phyloP scores from a whole-genome alignment of 2,888 invertebrate species.

The Scelioninae gen. 2 region DNA sequence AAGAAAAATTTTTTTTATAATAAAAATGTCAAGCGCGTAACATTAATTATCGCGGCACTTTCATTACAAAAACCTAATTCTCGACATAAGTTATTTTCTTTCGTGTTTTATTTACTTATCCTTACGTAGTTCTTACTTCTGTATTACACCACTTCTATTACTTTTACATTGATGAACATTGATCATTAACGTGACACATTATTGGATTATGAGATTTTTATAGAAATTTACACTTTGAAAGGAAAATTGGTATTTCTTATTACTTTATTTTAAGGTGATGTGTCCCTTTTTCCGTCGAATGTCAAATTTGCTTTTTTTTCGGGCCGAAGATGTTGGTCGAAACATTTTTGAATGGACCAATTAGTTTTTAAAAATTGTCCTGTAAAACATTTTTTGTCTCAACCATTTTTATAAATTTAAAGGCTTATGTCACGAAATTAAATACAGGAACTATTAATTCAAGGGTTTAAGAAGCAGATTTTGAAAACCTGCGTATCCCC shows the following conservation, averaged over 20 bases:
- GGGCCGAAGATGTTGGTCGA: too few species aligned
- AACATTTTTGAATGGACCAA: too few species aligned
- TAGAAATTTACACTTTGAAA: constrained; percentile 13
- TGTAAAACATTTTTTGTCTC: too few species aligned
- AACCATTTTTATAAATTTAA: too few species aligned
- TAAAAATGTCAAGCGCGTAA: not conserved
- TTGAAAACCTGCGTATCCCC: too few species aligned
- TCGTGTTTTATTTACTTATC: constrained; percentile 23
- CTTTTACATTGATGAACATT: constrained; percentile 42
- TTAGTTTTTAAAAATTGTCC: too few species aligned
- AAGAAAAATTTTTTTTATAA: constrained; percentile 12
- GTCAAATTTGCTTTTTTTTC: too few species aligned
- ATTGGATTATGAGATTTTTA: constrained; percentile 37
- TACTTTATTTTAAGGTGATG: not conserved
- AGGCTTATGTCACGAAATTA: too few species aligned
- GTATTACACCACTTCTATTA: constrained; percentile 32
- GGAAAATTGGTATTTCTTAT: constrained; percentile 2
- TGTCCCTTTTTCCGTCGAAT: too few species aligned
- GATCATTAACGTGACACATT: constrained; percentile 43
- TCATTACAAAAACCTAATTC: not conserved
- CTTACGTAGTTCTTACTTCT: constrained; percentile 29
- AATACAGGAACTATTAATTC: too few species aligned
- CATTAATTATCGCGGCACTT: not conserved
- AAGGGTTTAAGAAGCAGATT: too few species aligned
- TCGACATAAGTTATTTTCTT: constrained; percentile 3